Conservation (phyloP, 2,113 vertebrate genomes). For the Marcusenius ussheri region DNA sequence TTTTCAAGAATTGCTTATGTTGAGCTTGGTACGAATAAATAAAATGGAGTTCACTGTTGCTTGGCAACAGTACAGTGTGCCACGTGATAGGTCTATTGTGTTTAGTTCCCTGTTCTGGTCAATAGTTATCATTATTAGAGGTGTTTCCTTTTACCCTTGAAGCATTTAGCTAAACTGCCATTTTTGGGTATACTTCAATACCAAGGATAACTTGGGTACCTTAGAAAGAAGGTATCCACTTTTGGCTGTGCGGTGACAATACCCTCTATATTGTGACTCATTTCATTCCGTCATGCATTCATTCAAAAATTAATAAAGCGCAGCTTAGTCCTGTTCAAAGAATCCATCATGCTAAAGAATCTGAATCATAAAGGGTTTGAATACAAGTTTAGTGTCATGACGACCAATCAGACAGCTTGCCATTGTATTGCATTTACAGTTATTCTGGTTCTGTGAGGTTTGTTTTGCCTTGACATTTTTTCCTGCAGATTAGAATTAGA, state of each 20-base stretch:
- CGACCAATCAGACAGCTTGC: background rate
- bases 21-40: background rate
- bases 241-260: background rate
- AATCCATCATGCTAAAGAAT: background rate
- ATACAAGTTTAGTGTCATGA: background rate
- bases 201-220: background rate
- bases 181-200: background rate
- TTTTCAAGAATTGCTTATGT: background rate
- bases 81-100: background rate
- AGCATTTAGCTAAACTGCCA: background rate
- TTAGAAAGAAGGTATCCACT: background rate
- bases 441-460: background rate
- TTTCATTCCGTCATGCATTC: background rate
- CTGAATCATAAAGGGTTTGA: background rate
- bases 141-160: background rate
- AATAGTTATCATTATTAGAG: background rate
- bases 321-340: background rate
- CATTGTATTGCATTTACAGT: background rate
- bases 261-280: background rate
- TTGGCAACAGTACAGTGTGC: background rate
- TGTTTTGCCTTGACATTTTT: background rate
- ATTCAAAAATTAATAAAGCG: slow-evolving; percentile 11
- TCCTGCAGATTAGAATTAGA: background rate
- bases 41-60: background rate
- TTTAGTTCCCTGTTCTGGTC: background rate